Base-by-base conservation (phyloP, 2,797 vertebrate genomes). In the Cirrhinus mrigala region DNA sequence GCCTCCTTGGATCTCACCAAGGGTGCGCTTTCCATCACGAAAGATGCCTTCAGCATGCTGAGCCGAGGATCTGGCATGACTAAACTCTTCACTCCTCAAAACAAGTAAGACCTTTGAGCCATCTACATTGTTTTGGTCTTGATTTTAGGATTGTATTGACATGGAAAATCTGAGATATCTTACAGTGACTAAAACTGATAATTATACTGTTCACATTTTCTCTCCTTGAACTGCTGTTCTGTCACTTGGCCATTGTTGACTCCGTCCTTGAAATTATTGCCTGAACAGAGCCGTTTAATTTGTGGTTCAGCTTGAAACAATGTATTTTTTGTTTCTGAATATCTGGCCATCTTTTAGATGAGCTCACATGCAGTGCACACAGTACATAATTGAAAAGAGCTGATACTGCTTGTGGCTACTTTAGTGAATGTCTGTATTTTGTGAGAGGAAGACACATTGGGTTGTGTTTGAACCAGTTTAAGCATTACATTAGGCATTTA, bases 1-100 rank as follows among this genome's bases (percentile, higher is more conserved):
- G 96, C 94, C 84, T 98, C 98, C 0, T 92, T 99, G 96, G 98
- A 97, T 91, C 93, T 99, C 89, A 99, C 98, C 91, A 99, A 99
- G 91, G 98, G 97, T 89, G 98, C 97, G 0, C 95, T 99, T 92
- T 97, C 96, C 33, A 93, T 98, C 60, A 99, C 97, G 10, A 99
- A 97, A 92, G 98, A 98, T 0, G 97, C 97, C 87, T 96, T 99
- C 88, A 98, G 96, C 91, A 92, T 96, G 24, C 92, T 98, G 90
- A 97, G 97, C 89, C 94, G 96, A 18, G 94, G 97, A 64, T 97
- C 97, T 0, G 97, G 96, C 82, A 92, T 99, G 97, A 97, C 97
- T 93, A 98, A 97, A 88, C 89, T 98, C 87, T 98, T 97, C 89
- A 93, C 95, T 37, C 92, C 96, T 3, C 92, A 95, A 0, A 85